phyloP scores from a whole-genome alignment of 2,888 invertebrate species.

The Harpalus rubripes region DNA sequence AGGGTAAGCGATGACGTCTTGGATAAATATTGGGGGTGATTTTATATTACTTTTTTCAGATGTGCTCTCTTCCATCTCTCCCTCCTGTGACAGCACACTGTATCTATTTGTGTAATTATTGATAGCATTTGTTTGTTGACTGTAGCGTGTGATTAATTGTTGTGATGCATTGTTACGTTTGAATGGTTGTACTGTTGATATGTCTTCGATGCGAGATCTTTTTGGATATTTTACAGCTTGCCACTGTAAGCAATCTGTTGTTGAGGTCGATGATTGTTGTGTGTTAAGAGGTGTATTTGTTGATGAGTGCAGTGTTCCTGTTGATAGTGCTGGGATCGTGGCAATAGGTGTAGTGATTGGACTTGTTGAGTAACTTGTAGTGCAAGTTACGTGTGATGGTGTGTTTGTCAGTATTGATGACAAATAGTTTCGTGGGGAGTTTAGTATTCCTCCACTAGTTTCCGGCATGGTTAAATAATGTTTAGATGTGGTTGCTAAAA shows the following conservation, averaged over 20 bases:
- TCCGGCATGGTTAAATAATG: neutral
- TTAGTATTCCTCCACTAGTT: neutral
- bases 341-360: neutral
- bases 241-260: too few relatives aligned
- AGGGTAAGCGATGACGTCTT: slow-evolving; percentile 2
- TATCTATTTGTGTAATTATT: neutral
- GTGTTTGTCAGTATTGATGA: neutral
- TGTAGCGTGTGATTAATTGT: too few relatives aligned
- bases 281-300: too few relatives aligned
- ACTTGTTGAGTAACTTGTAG: neutral
- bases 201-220: too few relatives aligned
- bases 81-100: neutral
- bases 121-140: neutral
- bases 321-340: too few relatives aligned
- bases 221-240: too few relatives aligned
- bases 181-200: too few relatives aligned
- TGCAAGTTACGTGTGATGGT: neutral
- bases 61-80: neutral
- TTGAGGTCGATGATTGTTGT: too few relatives aligned
- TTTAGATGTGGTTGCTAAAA: too few relatives aligned
- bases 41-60: neutral
- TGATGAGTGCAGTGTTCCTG: too few relatives aligned
- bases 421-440: neutral
- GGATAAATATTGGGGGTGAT: slow-evolving; percentile 25
- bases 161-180: too few relatives aligned